Percentiles rank a stretch among this genome's conserved stretches.
Evolutionary conservation across 2,888 invertebrate genomes (phyloP).

Genomic region (Callosobruchus maculatus): DNA sequence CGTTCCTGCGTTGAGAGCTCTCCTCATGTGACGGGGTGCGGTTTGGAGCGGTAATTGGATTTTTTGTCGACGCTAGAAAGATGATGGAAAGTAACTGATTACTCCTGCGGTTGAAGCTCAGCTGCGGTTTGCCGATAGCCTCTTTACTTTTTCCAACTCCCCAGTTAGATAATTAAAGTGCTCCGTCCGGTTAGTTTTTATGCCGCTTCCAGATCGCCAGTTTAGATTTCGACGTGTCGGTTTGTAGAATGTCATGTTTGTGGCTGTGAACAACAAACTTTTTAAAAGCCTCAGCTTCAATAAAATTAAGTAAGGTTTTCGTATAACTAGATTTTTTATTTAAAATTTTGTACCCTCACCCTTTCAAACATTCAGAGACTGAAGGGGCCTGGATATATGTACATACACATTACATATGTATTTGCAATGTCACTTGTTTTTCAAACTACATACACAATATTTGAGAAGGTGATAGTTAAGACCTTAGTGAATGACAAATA

Average conservation of each 20-base stretch:
- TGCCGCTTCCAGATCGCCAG: not conserved
- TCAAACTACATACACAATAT: too few relatives aligned
- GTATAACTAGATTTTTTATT: too few relatives aligned
- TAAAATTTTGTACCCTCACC: too few relatives aligned
- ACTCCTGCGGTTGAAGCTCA: not conserved
- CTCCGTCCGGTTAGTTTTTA: not conserved
- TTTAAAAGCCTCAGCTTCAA: too few relatives aligned
- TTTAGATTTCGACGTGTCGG: not conserved
- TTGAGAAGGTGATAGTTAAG: too few relatives aligned
- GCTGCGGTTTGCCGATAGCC: not conserved
- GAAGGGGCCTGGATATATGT: too few relatives aligned
- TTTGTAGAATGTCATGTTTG: not conserved
- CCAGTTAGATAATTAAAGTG: not conserved
- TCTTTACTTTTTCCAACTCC: not conserved
- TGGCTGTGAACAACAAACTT: too few relatives aligned
- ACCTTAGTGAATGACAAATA: too few relatives aligned
- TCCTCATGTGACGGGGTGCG: not conserved
- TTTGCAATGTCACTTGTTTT: too few relatives aligned
- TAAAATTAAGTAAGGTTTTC: too few relatives aligned
- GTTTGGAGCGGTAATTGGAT: not conserved
- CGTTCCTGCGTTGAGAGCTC: not conserved
- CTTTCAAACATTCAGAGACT: too few relatives aligned
- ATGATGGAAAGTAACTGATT: not conserved
- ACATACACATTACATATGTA: too few relatives aligned
- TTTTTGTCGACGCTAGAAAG: not conserved